Evolutionary conservation across 2,888 invertebrate genomes (phyloP), one percentile per base, ranked within the genome.

Genomic region (Caenorhabditis sulstoni): DNA sequence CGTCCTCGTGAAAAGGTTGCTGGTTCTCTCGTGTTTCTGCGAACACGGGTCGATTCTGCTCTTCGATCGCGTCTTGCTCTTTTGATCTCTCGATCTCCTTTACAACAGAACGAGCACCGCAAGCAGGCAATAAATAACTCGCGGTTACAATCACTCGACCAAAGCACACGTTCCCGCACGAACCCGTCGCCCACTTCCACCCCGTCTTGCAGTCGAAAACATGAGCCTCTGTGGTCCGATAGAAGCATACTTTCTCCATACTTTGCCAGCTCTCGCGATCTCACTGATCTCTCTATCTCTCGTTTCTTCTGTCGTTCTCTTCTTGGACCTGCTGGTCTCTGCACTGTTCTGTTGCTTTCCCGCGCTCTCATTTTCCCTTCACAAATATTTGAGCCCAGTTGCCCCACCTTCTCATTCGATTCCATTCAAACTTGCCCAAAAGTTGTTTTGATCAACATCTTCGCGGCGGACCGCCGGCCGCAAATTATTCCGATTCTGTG

Each of bases 311-410:
- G 29, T 37, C 16, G 9, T n/a, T 37, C 18, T 57, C 39, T 57
- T 55, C 8, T 41, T 41, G 57, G 20, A 41, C 57, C 20, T 11
- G 14, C 37, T 22, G 57, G 41, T 22, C 55, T 55, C 55, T 39
- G 37, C 18, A 22, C 57, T 11, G 8, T 53, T 37, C 53, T 14
- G 29, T 5, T 29, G 29, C 29, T 4, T 37, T 55, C 41, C 39
- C 39, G 20, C 57, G 41, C 55, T 37, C 55, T 55, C 55, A n/a
- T n/a, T 14, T 2, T 37, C 22, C 29, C 29, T n/a, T 8, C 9
- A 20, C 57, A 57, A 57, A 57, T 57, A 57, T 57, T 57, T 57
- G 57, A 41, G 57, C n/a, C 41, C 41, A 14, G 5, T 41, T 3
- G 41, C 9, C 57, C 22, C 57, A 41, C 39, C 22, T 20, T 20